These are phyloP conservation scores for Aphelocoma californica DNA, from an alignment of 2,797 vertebrate genomes.

Conservation along the genomic window DNA sequence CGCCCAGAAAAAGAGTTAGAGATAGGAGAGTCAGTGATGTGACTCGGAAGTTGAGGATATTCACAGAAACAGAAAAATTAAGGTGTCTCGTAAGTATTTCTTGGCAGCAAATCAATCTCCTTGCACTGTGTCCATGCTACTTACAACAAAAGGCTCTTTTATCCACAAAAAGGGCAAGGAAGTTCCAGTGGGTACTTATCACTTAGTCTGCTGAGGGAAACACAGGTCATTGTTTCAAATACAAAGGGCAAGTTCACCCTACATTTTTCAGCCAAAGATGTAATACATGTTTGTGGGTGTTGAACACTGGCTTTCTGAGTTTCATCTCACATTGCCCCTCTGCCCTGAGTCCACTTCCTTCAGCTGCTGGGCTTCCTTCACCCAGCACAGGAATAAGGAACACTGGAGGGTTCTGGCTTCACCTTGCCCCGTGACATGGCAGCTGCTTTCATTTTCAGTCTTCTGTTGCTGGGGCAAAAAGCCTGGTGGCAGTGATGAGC, in stretches of 20 bases:
- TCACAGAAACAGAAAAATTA: background rate
- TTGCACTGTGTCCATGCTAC: background rate
- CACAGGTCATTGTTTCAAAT: background rate
- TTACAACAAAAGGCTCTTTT: background rate
- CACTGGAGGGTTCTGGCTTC: background rate
- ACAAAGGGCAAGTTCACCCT: background rate
- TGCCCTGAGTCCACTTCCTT: background rate
- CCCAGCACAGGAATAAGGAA: background rate
- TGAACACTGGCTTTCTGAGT: background rate
- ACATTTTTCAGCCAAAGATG: background rate
- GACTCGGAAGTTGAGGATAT: background rate
- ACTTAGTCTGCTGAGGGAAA: background rate
- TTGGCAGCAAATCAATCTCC: background rate
- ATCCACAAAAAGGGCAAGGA: background rate
- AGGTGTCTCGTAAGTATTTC: background rate
- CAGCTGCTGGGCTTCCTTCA: background rate
- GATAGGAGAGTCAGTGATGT: background rate
- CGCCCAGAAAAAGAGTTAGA: background rate
- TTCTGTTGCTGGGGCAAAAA: background rate
- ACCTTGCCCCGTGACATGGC: background rate
- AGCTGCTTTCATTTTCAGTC: background rate
- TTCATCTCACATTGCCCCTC: background rate
- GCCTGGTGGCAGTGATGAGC: background rate
- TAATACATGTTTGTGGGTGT: background rate
- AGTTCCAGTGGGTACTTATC: background rate